Evolutionary conservation across 2,888 invertebrate species (phyloP), one percentile per base, ranked within the genome.

Genomic region (Microctonus aethiopoides): DNA sequence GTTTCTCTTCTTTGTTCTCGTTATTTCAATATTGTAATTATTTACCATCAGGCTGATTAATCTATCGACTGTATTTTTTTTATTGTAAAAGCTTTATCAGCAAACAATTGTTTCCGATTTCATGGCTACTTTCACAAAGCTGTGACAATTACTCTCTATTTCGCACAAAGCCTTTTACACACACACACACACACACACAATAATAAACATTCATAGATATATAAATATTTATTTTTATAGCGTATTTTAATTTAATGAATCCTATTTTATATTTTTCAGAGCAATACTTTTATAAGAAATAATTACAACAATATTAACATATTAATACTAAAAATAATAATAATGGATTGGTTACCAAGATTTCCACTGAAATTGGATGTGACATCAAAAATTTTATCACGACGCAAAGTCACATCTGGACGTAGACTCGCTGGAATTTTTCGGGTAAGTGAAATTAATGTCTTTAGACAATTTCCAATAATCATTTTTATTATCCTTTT

Each of bases 321-420:
- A n/a, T n/a, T n/a, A n/a, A n/a, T n/a, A n/a, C n/a, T 26, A 13
- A 26, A 11, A 26, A 24, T 39, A 32, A 34, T 16, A 51, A 61
- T 59, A 22, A 82, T 76, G 77, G 76, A 80, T 70, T 72, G 76
- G 68, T 68, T 80, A 56, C 79, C 80, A 26, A 75, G 67, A 65
- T 78, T 81, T 52, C 75, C 78, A 34, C 74, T 81, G 66, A 81
- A 81, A 67, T 79, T 80, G 32, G 70, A 61, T 11, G 77, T 83
- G 41, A 77, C 81, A 13, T 72, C 78, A 16, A 70, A 71, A 29
- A 75, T 77, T 51, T 76, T 80, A 36, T 75, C 75, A 24, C 75
- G 80, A 51, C 81, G 80, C 1, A 79, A 78, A n/a, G 80, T 76
- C 10, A 75, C 79, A 63, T 76, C 72, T 46, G 46, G 59, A 66